These are phyloP conservation scores for Sylvicola fuscatus DNA, from an alignment of 2,888 invertebrate species.

Conservation along the genomic window DNA sequence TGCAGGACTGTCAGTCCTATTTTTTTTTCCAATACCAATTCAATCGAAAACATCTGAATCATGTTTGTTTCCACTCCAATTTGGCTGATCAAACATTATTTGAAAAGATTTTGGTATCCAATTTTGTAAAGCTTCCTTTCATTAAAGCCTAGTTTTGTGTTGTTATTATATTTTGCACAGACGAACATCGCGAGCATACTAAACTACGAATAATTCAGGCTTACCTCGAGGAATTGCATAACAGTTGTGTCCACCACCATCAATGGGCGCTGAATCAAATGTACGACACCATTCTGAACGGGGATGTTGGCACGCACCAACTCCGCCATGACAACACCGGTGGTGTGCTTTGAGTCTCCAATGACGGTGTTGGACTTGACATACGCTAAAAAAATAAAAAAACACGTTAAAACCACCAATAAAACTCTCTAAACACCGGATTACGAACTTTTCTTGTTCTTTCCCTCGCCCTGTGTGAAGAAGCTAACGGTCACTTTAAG, in stretches of 20 bases:
- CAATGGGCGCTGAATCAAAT: slow-evolving; percentile 75
- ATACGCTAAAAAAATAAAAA: slow-evolving; percentile 39
- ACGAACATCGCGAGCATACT: too few relatives aligned
- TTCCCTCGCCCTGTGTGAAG: slow-evolving; percentile 46
- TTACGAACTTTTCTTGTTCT: slow-evolving; percentile 37
- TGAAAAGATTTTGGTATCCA: too few relatives aligned
- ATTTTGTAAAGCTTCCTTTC: too few relatives aligned
- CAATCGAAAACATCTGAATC: too few relatives aligned
- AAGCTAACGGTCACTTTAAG: slow-evolving; percentile 67
- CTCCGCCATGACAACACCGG: slow-evolving; percentile 71
- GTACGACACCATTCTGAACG: slow-evolving; percentile 79
- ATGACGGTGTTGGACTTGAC: slow-evolving; percentile 68
- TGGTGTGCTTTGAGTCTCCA: slow-evolving; percentile 55
- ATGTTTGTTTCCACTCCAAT: too few relatives aligned
- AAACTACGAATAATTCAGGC: slow-evolving; percentile 10
- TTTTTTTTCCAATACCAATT: too few relatives aligned
- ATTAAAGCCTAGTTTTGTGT: too few relatives aligned
- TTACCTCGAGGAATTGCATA: slow-evolving; percentile 67
- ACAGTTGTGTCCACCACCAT: slow-evolving; percentile 84
- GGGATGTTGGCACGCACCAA: slow-evolving; percentile 81
- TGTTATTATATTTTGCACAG: too few relatives aligned
- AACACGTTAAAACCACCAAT: slow-evolving; percentile 1
- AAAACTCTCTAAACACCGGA: too few relatives aligned
- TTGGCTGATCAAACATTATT: too few relatives aligned
- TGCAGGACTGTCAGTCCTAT: too few relatives aligned